Evolutionary conservation across 2,797 vertebrate species (phyloP), one percentile per base, ranked within the genome.

Genomic region (Acipenser ruthenus): DNA sequence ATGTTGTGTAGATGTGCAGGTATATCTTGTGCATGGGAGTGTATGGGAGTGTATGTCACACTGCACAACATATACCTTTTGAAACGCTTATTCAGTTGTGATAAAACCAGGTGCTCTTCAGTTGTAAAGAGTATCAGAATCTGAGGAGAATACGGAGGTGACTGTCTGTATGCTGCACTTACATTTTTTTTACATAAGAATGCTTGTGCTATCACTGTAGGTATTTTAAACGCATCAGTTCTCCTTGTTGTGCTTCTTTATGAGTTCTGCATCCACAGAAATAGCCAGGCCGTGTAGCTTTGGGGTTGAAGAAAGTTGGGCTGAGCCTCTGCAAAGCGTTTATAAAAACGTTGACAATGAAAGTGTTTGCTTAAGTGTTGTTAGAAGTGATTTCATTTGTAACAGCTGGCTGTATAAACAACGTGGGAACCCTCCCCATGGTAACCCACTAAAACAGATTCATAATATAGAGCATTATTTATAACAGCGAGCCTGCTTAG

Each of bases 361-460:
- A 78, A 77, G 72, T 80, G 77, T 77, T 73, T 71, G 72, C 78
- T 86, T 83, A 86, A 90, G 85, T 84, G 83, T 88, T 91, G 88
- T 91, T 88, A 84, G 85, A 83, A 83, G 84, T 79, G 68, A 81
- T 87, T 87, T 86, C 88, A 91, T 90, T 89, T 90, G 90, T 87
- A 86, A 88, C 73, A 77, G 81, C 86, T 83, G 83, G 77, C 84
- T 82, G 81, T 89, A 80, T 90, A 91, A 91, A 91, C 91, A 91
- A 79, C 79, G 82, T 78, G 84, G 78, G 74, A 76, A 87, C 77
- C 80, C 82, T 87, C 83, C 68, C 92, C 91, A 93, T 93, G 90
- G 91, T 83, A 84, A 95, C 89, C 60, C 62, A 78, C 72, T 79
- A 89, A 94, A 94, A 94, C 90, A 94, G 83, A 84, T 82, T 87